Evolutionary conservation across 2,888 invertebrate genomes (phyloP).

Genomic region (Sympetrum striolatum): DNA sequence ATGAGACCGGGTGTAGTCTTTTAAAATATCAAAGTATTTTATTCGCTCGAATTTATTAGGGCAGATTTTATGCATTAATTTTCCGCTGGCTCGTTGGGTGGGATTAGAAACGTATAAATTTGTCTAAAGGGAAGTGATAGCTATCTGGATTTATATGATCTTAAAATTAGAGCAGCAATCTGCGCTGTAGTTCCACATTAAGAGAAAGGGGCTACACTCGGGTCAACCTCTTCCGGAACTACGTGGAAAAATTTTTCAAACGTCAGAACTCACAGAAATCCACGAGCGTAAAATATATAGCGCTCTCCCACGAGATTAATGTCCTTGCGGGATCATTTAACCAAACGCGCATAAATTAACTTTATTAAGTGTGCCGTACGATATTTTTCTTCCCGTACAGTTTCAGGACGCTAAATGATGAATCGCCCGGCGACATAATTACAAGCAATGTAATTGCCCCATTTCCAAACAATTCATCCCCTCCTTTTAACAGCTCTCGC

Average conservation of each 20-base stretch:
- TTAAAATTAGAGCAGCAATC: too few relatives aligned
- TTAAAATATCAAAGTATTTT: too few relatives aligned
- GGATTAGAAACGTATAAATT: too few relatives aligned
- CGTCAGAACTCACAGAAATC: background rate
- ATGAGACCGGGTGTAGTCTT: too few relatives aligned
- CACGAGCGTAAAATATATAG: background rate
- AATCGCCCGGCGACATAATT: background rate
- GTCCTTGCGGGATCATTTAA: background rate
- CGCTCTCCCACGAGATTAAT: background rate
- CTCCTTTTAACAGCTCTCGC: background rate
- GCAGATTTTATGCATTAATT: too few relatives aligned
- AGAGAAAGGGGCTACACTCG: too few relatives aligned
- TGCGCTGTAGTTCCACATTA: too few relatives aligned
- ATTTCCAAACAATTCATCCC: background rate
- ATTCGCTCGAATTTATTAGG: too few relatives aligned
- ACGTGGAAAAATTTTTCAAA: background rate
- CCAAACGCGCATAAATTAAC: constrained; percentile 11
- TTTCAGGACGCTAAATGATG: background rate
- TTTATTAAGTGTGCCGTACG: background rate
- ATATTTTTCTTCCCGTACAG: background rate
- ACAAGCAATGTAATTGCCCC: background rate
- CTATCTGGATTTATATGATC: too few relatives aligned
- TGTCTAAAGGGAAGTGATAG: too few relatives aligned
- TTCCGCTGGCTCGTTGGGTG: too few relatives aligned
- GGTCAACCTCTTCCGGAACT: too few relatives aligned